Evolutionary conservation across 2,888 invertebrate genomes (phyloP), one percentile per base, ranked within the genome.

Genomic region (Agonopterix heracliana): DNA sequence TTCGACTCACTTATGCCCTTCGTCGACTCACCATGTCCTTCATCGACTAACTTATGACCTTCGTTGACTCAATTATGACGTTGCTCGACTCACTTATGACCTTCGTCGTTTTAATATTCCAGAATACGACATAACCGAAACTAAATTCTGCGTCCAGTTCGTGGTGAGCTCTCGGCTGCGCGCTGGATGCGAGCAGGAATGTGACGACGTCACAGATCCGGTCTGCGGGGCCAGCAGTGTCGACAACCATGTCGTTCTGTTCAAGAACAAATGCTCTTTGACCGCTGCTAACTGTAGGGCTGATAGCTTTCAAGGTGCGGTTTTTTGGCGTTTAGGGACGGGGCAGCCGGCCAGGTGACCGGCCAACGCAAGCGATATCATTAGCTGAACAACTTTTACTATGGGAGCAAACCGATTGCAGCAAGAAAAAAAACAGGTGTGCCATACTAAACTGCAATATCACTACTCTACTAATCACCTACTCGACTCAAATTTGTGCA

Each of bases 261-360:
- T 82, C 54, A 48, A 57, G 17, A 81, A 69, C 26, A 49, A 50
- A 0, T 46, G 83, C 34, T 59, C 54, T 0, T 46, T 81, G 50
- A 59, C 78, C 0, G 53, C 48, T 2, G 54, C 53, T 0, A 82
- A 81, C 42, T 82, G 81, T 48, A 48, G 46, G 10, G 47, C 53
- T 4, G 54, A 41, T 0, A 53, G 55, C 0, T 43, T 68, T 0
- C 54, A 66, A 50, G 75, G 79, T 78, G 46, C 44, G 51, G 41
- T 13, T 41, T 48, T 11, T 17, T 43, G 13, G n/a, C n/a, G n/a
- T n/a, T n/a, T n/a, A n/a, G n/a, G n/a, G n/a, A n/a, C n/a, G n/a
- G n/a, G n/a, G n/a, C n/a, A n/a, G n/a, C n/a, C n/a, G 42, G 44
- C 35, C 35, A 9, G 9, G 35, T 35, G 35, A 35, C 7, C 35